Evolutionary conservation across 2,113 vertebrate species (phyloP), one percentile per base, ranked within the genome.

Genomic region (Callionymus lyra): DNA sequence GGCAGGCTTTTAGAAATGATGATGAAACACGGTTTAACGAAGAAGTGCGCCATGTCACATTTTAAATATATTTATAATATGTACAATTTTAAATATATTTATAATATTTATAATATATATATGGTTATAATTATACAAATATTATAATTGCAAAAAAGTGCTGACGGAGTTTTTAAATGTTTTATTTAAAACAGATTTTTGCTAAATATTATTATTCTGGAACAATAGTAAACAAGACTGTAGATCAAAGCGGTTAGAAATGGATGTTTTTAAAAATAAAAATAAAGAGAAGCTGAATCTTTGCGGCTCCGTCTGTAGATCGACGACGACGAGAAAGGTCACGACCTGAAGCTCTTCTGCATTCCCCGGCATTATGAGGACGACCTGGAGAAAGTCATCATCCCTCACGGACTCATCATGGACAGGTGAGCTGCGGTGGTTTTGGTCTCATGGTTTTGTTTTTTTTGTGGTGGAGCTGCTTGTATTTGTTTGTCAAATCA

Each of bases 381-480:
- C 21, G 85, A 87, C 44, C 56, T 89, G 68, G 85, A 90, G 34
- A 81, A 69, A 56, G 82, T 90, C 43, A 83, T 90, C 55, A 87
- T 89, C 78, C 87, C 85, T 21, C 87, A 89, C 27, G 88, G 87
- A 32, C 85, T 90, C 50, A 89, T 91, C 35, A 83, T 86, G 70
- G 85, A 90, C 66, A 84, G 90, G 86, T 90, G 80, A 36, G 15
- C 51, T 12, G 27, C 33, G 9, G 19, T 15, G 35, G 12, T 6
- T 1, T 12, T 37, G n/a, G 9, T 36, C 35, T 6, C 35, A 13
- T n/a, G 35, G 2, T n/a, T n/a, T 4, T n/a, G n/a, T n/a, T n/a
- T n/a, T n/a, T 11, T n/a, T 31, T 10, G 27, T 1, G 4, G 4
- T 34, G 31, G n/a, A 1, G 9, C 31, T 11, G 1, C 6, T 16